These are phyloP conservation scores for Agrochola circellaris DNA, from an alignment of 2,888 invertebrate species.

Conservation along the genomic window DNA sequence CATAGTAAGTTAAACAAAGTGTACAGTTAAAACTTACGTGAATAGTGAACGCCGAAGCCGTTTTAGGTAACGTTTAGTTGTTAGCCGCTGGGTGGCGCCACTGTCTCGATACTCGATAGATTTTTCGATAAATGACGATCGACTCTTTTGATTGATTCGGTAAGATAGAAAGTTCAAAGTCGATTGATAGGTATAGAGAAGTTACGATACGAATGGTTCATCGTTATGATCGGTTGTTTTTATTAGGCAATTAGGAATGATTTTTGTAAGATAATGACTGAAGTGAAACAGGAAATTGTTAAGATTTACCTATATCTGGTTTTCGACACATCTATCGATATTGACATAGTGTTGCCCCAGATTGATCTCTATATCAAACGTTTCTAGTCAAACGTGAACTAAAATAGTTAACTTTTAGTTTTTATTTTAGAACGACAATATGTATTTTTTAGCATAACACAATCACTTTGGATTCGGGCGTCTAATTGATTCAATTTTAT, in stretches of 20 bases:
- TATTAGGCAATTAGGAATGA: conserved; percentile 50
- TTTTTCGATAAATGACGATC: conserved; percentile 40
- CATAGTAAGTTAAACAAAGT: conserved; percentile 55
- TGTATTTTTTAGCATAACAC: conserved; percentile 71
- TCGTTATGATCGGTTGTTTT: conserved; percentile 24
- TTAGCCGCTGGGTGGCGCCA: conserved; percentile 58
- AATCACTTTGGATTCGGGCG: conserved; percentile 68
- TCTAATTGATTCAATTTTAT: conserved; percentile 57
- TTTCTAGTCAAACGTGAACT: conserved; percentile 87
- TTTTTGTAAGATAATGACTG: conserved; percentile 57
- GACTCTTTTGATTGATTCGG: conserved; percentile 43
- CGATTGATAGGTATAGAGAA: conserved; percentile 31
- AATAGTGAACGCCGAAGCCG: conserved; percentile 63
- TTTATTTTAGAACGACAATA: conserved; percentile 74
- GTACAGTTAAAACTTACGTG: conserved; percentile 66
- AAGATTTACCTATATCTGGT: conserved; percentile 26
- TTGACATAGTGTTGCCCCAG: conserved; percentile 57
- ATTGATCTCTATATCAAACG: conserved; percentile 86
- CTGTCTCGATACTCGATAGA: conserved; percentile 51
- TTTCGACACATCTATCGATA: conserved; percentile 52
- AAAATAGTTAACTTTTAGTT: conserved; percentile 77
- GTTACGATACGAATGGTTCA: conserved; percentile 16
- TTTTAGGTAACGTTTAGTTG: conserved; percentile 68
- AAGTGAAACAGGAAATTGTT: conserved; percentile 49
- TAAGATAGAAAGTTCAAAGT: conserved; percentile 42